phyloP scores from a whole-genome alignment of 2,797 vertebrate species.

The Cuculus canorus region DNA sequence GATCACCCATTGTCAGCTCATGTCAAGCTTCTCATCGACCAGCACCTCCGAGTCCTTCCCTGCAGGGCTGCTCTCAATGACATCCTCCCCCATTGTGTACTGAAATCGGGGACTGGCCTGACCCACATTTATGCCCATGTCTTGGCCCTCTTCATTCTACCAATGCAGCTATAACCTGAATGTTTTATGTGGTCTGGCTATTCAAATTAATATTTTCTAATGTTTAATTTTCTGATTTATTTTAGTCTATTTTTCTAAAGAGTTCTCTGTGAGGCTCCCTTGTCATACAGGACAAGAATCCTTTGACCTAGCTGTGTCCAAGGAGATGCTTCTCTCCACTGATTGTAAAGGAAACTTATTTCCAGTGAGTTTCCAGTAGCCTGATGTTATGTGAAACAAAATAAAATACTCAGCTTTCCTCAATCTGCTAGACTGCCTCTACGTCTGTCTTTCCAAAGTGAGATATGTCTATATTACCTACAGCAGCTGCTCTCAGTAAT shows the following conservation, averaged over 20 bases:
- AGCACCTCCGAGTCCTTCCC: too few relatives aligned
- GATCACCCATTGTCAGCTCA: too few relatives aligned
- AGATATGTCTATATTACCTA: not conserved
- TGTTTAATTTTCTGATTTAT: not conserved
- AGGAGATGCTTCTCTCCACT: not conserved
- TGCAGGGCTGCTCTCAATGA: too few relatives aligned
- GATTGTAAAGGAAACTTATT: not conserved
- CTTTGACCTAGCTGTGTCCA: not conserved
- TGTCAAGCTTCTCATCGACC: too few relatives aligned
- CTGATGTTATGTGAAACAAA: not conserved
- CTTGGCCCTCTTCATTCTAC: not conserved
- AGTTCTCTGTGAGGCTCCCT: not conserved
- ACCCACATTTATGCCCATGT: accelerated
- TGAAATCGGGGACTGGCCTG: too few relatives aligned
- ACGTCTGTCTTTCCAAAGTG: not conserved
- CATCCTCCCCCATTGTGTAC: too few relatives aligned
- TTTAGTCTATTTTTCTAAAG: not conserved
- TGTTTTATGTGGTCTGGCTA: not conserved
- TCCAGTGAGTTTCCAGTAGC: not conserved
- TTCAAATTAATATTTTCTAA: not conserved
- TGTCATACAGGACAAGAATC: not conserved
- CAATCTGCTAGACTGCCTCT: not conserved
- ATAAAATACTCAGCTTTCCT: not conserved
- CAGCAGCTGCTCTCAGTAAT: not conserved
- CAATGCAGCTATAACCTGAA: not conserved